Evolutionary conservation across 2,113 vertebrate genomes (phyloP), one percentile per base, ranked within the genome.

Genomic region (Triplophysa tibetana): DNA sequence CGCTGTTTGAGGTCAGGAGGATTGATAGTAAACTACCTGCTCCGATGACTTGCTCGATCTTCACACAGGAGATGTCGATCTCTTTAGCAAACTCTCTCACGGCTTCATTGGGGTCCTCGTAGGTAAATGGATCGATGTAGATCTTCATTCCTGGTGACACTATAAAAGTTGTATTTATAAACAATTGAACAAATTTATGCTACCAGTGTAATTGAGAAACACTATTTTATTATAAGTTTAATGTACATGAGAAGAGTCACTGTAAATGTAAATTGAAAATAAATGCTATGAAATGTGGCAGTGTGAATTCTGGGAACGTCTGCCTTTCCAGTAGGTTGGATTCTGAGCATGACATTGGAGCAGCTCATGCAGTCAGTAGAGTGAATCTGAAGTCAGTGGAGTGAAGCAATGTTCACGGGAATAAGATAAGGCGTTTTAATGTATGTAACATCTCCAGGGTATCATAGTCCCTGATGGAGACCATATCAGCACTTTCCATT

Each of bases 91-190:
- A 99, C 88, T 99, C 98, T 84, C 97, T 89, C 81, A 99, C 97
- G 0, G 98, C 97, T 84, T 99, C 98, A 0, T 99, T 99, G 86
- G 97, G 98, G 84, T 99, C 98, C 88, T 99, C 98, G 0, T 99
- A 99, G 64, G 98, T 99, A 91, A 99, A 99, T 0, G 98, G 98
- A 86, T 99, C 98, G 0, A 99, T 98, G 85, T 99, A 99, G 80
- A 99, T 99, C 93, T 99, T 99, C 98, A 99, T 99, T 90, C 98
- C 98, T 86, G 98, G 98, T 87, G 98, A 97, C 95, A 99, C 98
- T 99, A 93, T 87, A 85, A 90, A 92, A 88, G 82, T 61, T 83
- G 80, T 85, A 84, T 26, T 8, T 45, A 11, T 45, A 45, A 6
- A 11, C 11, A 45, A 29, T 29, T 29, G 26, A 29, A 29, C 1